Base-by-base conservation (phyloP, 2,797 vertebrate genomes). In the Argentina silus region DNA sequence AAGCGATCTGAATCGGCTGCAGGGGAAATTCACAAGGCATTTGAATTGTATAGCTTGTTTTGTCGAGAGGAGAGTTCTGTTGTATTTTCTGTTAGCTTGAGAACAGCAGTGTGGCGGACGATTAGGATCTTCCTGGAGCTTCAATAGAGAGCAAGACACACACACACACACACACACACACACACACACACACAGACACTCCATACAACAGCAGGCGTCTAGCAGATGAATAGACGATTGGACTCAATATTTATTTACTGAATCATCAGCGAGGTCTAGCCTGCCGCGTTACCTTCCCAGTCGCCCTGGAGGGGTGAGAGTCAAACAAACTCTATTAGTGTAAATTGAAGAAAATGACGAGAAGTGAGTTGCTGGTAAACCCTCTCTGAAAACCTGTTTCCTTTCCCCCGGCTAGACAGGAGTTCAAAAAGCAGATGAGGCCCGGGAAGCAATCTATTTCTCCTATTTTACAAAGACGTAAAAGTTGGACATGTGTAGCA, bases 281-380 rank as follows among this genome's bases (percentile, higher is more conserved):
- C 47, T 42, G 44, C n/a, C 42, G 36, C 6, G 23, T 14, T 45
- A 64, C 14, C 44, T 47, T 27, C n/a, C 71, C 23, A 19, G 11
- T n/a, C 57, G 42, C 43, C 56, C 55, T 61, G 1, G 42, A 75
- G 86, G 83, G 81, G 81, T 44, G 69, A 81, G 87, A 89, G 90
- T 86, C 87, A 87, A 80, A 79, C 80, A 82, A 88, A 87, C 79
- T 83, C 77, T 82, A 77, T 87, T 84, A 73, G 84, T 78, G 72
- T 78, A 85, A 85, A 83, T 76, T 79, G 81, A 78, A 83, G 69
- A 59, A 78, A 84, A 79, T 79, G 86, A 88, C 72, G 85, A 82
- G 77, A 70, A 81, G 84, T 81, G 27, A 79, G 81, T 59, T 48
- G 76, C n/a, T 73, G 61, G 62, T 74, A 69, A 62, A 77, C 79